Percentiles rank a stretch among this genome's conserved stretches.
Conservation (phyloP, 2,888 invertebrate species). For the Perizoma affinitatum region DNA sequence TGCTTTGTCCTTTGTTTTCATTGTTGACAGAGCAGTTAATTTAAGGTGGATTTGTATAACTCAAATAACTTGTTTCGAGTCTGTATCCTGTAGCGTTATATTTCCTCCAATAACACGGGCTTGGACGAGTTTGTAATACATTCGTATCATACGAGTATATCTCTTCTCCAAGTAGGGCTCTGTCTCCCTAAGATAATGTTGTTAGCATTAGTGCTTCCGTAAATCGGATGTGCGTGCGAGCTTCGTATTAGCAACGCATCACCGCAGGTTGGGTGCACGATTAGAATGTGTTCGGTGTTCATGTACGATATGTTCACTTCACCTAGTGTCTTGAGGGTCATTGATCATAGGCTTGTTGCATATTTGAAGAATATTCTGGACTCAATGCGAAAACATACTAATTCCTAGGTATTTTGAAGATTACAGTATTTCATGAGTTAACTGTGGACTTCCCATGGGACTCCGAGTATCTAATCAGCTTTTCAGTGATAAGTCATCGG, state of each 20-base stretch:
- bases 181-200: slow-evolving; percentile 40
- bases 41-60: too few relatives aligned
- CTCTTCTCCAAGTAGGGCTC: slow-evolving; percentile 7
- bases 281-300: slow-evolving; percentile 25
- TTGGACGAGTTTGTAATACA: too few relatives aligned
- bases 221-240: slow-evolving; percentile 52
- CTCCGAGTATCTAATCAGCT: background rate
- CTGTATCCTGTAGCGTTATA: too few relatives aligned
- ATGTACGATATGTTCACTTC: slow-evolving; percentile 21
- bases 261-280: slow-evolving; percentile 12
- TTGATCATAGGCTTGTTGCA: slow-evolving; percentile 13
- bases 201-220: slow-evolving; percentile 50
- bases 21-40: too few relatives aligned
- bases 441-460: background rate
- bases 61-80: too few relatives aligned
- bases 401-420: too few relatives aligned
- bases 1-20: too few relatives aligned
- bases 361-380: slow-evolving; percentile 3
- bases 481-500: slow-evolving; percentile 3
- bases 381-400: background rate
- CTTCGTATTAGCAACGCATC: slow-evolving; percentile 49
- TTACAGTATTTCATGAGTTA: too few relatives aligned
- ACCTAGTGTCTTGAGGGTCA: slow-evolving; percentile 8
- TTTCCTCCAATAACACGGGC: too few relatives aligned
- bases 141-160: too few relatives aligned